Evolutionary conservation across 2,888 invertebrate genomes (phyloP), one percentile per base, ranked within the genome.

Genomic region (Philhelius pedissequus): DNA sequence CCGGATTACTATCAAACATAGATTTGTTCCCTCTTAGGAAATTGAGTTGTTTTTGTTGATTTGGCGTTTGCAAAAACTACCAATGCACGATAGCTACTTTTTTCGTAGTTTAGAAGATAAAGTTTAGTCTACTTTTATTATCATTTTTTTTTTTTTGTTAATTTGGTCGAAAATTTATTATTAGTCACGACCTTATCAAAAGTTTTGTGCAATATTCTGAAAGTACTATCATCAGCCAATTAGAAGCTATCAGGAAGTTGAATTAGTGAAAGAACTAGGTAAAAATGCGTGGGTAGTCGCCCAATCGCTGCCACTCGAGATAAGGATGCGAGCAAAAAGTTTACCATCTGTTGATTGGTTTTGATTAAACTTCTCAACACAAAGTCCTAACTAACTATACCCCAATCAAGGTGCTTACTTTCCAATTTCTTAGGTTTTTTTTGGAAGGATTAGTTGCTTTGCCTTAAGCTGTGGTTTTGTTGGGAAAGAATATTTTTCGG

Each of bases 101-200:
- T 66, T 60, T 35, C 7, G n/a, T 1, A 18, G 20, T 18, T 32
- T 56, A 15, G 8, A 43, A 38, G 58, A 60, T 68, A 73, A 84
- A 84, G 75, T 84, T 84, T 78, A 45, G 38, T 50, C 68, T n/a
- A n/a, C 48, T 40, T 27, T 77, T 38, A 78, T 68, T 64, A 40
- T n/a, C n/a, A n/a, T n/a, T 50, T 66, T 35, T 69, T 78, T 64
- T 64, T 73, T 77, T 45, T 38, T 76, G 54, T 66, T 76, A 80
- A 79, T 79, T 70, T 66, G 22, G 54, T 64, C 40, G 82, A 82
- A 78, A 56, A 56, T 84, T 80, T 74, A 84, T 80, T 74, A 84
- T 84, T 84, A 84, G 84, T 84, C 84, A 84, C 79, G 84, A 84
- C 75, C 84, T 84, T 75, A 84, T 84, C 80, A 84, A 80, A 84